Base-by-base conservation (phyloP, 2,888 invertebrate genomes). In the Sipha maydis region DNA sequence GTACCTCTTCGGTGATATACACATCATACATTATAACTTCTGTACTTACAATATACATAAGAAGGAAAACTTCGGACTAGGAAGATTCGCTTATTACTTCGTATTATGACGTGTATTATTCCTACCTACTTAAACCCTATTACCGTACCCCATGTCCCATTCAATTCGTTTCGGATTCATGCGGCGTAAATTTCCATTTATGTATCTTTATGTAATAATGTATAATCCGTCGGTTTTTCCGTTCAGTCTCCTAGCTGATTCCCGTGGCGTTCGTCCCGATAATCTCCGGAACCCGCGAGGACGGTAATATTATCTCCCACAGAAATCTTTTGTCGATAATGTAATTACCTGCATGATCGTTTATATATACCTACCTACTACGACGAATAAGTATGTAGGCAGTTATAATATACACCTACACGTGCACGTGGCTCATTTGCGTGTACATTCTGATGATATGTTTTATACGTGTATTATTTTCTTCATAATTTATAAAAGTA, bases 261-360 rank as follows among this genome's bases (percentile, higher is more conserved):
- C 61, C 56, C 61, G 61, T 79, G 34, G 79, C 21, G 61, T 79
- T 34, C 38, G 61, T 41, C 61, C 38, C 28, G 80, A 67, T 80
- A 80, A 80, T 80, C 61, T 38, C 80, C 38, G 28, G 67, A 80
- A 80, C 80, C 38, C 67, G 67, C 67, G 67, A 80, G 9, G 80
- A 80, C 67, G 67, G 9, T 21, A 34, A 9, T 41, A 41, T 34
- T 48, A 41, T 34, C 21, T 38, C 1, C 38, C 11, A 80, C 9
- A 41, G 67, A 80, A 80, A 61, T 38, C n/a, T 5, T 80, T 34
- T 41, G 14, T 80, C 8, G 21, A 19, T 80, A 38, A 25, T 75
- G 28, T 71, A 31, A 71, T 71, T 71, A 69, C 69, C 41, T 41
- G 11, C 28, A 28, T 28, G 28, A 0, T 1, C 1, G 4, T 19